These are phyloP conservation scores for Luehdorfia chinensis DNA, from an alignment of 1,140 invertebrate species.

Conservation along the genomic window DNA sequence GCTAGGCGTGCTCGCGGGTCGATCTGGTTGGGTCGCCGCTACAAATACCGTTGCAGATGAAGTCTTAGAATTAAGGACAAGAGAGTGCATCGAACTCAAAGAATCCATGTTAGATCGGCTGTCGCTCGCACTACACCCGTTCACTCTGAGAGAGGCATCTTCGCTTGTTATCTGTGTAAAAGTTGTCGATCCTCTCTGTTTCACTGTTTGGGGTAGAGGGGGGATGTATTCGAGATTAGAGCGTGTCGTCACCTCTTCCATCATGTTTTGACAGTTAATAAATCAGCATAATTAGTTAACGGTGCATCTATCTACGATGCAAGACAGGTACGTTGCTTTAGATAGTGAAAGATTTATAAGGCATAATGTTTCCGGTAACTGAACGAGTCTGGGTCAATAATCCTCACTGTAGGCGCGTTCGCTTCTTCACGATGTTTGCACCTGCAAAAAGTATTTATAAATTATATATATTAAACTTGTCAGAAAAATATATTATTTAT, in stretches of 20 bases:
- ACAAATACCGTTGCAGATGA: slow-evolving; percentile 81
- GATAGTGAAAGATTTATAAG: slow-evolving; percentile 61
- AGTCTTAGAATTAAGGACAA: slow-evolving; percentile 73
- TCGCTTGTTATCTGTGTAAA: slow-evolving; percentile 66
- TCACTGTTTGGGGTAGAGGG: slow-evolving; percentile 54
- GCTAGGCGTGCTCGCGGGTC: slow-evolving; percentile 57
- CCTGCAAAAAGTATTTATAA: slow-evolving; percentile 48
- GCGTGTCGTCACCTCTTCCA: slow-evolving; percentile 64
- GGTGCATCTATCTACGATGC: slow-evolving; percentile 52
- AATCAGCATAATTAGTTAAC: slow-evolving; percentile 67
- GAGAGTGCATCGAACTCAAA: slow-evolving; percentile 73
- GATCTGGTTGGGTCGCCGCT: slow-evolving; percentile 74
- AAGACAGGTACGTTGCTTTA: slow-evolving; percentile 53
- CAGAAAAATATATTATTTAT: background rate
- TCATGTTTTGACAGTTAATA: slow-evolving; percentile 53
- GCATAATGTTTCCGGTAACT: slow-evolving; percentile 70
- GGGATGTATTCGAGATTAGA: slow-evolving; percentile 64
- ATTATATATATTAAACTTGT: slow-evolving; percentile 16
- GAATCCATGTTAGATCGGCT: slow-evolving; percentile 52
- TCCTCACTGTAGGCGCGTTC: slow-evolving; percentile 46
- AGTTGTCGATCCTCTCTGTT: slow-evolving; percentile 58
- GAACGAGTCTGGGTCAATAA: slow-evolving; percentile 60
- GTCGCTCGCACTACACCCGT: slow-evolving; percentile 46
- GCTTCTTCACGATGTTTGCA: slow-evolving; percentile 42
- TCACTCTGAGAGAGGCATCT: slow-evolving; percentile 43